Evolutionary conservation across 2,797 vertebrate species (phyloP), one percentile per base, ranked within the genome.

Genomic region (Coccyzus lansbergi): DNA sequence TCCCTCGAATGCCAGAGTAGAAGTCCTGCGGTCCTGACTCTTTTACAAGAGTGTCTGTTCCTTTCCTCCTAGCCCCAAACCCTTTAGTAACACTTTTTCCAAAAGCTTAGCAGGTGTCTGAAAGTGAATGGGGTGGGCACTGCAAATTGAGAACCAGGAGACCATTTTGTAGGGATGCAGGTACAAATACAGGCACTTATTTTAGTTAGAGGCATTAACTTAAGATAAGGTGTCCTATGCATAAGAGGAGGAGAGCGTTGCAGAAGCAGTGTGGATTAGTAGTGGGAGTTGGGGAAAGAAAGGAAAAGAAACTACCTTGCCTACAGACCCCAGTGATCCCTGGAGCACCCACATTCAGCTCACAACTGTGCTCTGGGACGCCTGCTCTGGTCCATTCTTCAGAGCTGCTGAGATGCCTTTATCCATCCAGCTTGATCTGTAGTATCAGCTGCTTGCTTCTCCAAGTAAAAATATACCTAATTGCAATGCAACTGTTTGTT

Each of bases 391-490:
- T 38, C 40, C 0, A 0, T 24, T 64, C 17, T 62, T 25, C 36
- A 40, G 46, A 60, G 26, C 31, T 62, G 12, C 53, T 72, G 62
- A 44, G 53, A 10, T 64, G 14, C 29, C 34, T 71, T 19, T 9
- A 24, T 65, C 38, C 4, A 40, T 26, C 15, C 33, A 64, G 10
- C 25, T 22, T n/a, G 31, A 40, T 42, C 29, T 71, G 31, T 8
- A 53, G 53, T 7, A 28, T 34, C 44, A 34, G 94, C 93, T 91
- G 76, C 91, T 96, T 53, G 13, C 92, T 97, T 95, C 77, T 92
- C 96, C 95, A 97, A 95, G 97, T 97, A 97, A 96, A 98, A 97
- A 96, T 93, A 94, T 93, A 95, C 97, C 90, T 96, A 75, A 59
- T 71, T 96, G 92, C 95, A 94, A 83, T 93, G 63, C 83, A 95